phyloP scores from a whole-genome alignment of 2,888 invertebrate species.

The Sinhomidia bicolor region DNA sequence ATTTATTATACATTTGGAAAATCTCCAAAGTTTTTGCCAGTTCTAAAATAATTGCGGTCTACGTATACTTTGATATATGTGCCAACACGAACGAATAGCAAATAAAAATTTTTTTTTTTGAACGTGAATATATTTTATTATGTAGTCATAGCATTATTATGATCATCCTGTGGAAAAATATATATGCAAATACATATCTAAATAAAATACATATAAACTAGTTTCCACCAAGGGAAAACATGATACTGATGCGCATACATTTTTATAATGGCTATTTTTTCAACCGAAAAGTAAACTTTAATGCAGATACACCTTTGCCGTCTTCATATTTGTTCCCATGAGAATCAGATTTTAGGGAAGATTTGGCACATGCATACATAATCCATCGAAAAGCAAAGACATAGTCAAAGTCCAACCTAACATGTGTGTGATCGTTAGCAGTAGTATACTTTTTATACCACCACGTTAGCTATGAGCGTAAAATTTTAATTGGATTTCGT shows the following conservation, averaged over 20 bases:
- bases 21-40: not conserved
- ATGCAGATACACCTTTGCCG: no score
- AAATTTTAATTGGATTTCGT: slow-evolving; percentile 65
- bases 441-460: not conserved
- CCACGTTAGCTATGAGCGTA: slow-evolving; percentile 26
- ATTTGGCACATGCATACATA: not conserved
- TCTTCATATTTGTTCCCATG: no score
- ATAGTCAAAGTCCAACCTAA: not conserved
- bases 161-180: no score
- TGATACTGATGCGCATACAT: not conserved
- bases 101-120: no score
- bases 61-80: no score
- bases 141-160: no score
- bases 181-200: no score
- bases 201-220: not conserved
- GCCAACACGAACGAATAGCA: no score
- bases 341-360: no score
- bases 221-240: not conserved
- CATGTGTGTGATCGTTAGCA: not conserved
- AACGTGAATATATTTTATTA: no score
- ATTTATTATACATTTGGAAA: not conserved
- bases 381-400: not conserved
- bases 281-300: no score
- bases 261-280: not conserved
- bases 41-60: no score